These are phyloP conservation scores for Mimas tiliae DNA, from an alignment of 2,888 invertebrate genomes.

Conservation along the genomic window DNA sequence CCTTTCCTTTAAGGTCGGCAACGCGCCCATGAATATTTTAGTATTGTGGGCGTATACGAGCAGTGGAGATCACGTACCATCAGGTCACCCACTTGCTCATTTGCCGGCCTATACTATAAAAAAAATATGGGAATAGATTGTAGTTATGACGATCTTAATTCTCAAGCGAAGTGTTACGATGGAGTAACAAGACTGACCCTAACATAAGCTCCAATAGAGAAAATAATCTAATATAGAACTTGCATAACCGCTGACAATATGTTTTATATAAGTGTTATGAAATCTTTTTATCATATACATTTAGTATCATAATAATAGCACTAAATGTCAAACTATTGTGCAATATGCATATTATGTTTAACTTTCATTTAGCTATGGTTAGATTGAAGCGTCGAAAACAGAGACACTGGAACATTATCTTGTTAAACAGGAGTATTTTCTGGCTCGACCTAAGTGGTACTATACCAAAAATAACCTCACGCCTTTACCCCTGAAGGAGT, in stretches of 20 bases:
- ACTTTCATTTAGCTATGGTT: constrained; percentile 3
- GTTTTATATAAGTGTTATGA: constrained; percentile 21
- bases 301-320: constrained; percentile 22
- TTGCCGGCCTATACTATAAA: no score
- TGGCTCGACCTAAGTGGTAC: no score
- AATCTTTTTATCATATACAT: constrained; percentile 22
- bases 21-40: no score
- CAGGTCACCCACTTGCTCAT: no score
- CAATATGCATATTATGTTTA: constrained; percentile 17
- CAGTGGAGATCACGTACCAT: no score
- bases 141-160: no score
- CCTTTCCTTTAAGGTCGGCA: no score
- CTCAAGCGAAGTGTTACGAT: neutral
- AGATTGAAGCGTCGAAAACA: neutral
- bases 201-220: neutral
- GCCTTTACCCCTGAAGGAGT: no score
- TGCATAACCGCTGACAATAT: constrained; percentile 15
- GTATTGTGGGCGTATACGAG: no score
- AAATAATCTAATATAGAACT: constrained; percentile 5
- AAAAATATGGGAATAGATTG: no score
- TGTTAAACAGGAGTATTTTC: neutral
- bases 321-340: constrained; percentile 23
- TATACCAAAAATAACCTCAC: no score
- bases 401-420: neutral
- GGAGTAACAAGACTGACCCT: neutral